A percentile compares a stretch with the other conserved stretches of the same genome.
Conservation (phyloP, 1,140 invertebrate genomes). For the Hetaerina americana region DNA sequence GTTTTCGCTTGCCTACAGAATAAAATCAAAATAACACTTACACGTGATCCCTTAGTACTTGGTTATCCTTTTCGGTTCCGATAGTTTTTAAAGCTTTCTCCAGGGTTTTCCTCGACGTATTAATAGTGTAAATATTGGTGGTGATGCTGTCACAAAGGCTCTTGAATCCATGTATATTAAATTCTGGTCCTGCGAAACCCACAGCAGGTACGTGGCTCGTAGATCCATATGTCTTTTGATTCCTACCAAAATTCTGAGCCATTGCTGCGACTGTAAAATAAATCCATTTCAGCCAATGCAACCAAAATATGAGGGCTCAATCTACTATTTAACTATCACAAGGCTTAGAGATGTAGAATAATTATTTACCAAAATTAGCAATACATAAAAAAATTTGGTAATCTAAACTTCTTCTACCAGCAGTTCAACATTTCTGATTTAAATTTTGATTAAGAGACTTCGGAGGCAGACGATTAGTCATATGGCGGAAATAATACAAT, state of each 20-base stretch:
- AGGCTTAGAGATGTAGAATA: no score
- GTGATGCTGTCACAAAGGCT: slow-evolving; percentile 39
- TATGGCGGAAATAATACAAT: background rate
- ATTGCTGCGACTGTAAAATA: background rate
- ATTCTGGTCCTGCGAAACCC: background rate
- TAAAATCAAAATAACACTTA: slow-evolving; percentile 27
- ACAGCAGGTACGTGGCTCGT: background rate
- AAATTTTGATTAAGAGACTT: no score
- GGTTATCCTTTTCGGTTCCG: slow-evolving; percentile 60
- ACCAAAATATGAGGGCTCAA: no score
- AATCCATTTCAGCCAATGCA: no score
- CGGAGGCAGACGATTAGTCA: background rate
- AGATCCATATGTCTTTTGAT: background rate
- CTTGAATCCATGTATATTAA: slow-evolving; percentile 13
- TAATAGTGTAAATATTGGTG: slow-evolving; percentile 64
- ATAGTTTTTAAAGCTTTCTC: slow-evolving; percentile 61
- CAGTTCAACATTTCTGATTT: no score
- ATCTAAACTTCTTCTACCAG: no score
- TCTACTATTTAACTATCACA: no score
- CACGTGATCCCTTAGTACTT: slow-evolving; percentile 48
- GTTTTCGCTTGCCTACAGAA: background rate
- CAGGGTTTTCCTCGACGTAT: slow-evolving; percentile 49
- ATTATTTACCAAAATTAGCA: no score
- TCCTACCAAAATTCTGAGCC: background rate
- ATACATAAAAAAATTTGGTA: no score